Percentiles rank a stretch among this genome's conserved stretches.
Conservation (phyloP, 2,888 invertebrate genomes). For the Palloptera scutellata region DNA sequence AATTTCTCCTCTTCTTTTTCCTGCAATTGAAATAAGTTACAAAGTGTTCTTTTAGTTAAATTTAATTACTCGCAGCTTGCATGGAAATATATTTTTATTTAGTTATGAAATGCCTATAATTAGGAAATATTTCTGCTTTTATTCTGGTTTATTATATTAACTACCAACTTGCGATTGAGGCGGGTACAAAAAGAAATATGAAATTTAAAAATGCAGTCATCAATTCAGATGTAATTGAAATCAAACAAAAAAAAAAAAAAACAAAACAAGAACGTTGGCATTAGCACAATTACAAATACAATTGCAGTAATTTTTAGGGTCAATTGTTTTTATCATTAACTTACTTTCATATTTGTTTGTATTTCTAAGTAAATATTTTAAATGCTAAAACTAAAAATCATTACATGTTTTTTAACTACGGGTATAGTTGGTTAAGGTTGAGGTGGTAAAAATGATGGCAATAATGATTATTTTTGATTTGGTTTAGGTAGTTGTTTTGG, state of each 20-base stretch:
- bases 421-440: slow-evolving; percentile 2
- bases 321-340: not conserved
- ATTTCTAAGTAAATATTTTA: not conserved
- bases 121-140: too few relatives aligned
- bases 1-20: slow-evolving; percentile 64
- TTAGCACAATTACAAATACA: not conserved
- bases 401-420: not conserved
- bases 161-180: slow-evolving; percentile 20
- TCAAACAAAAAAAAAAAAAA: not conserved
- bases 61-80: not conserved
- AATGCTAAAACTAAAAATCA: not conserved
- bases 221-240: not conserved
- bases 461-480: slow-evolving; percentile 20
- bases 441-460: slow-evolving; percentile 21
- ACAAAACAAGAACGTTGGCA: not conserved
- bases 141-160: slow-evolving; percentile 1
- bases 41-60: slow-evolving; percentile 15
- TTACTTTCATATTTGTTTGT: not conserved
- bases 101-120: not conserved
- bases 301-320: not conserved
- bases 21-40: slow-evolving; percentile 56
- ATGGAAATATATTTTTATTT: not conserved
- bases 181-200: not conserved
- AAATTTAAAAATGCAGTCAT: not conserved
- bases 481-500: slow-evolving; percentile 21